phyloP scores from a whole-genome alignment of 2,888 invertebrate species.

The Crossocerus cetratus region DNA sequence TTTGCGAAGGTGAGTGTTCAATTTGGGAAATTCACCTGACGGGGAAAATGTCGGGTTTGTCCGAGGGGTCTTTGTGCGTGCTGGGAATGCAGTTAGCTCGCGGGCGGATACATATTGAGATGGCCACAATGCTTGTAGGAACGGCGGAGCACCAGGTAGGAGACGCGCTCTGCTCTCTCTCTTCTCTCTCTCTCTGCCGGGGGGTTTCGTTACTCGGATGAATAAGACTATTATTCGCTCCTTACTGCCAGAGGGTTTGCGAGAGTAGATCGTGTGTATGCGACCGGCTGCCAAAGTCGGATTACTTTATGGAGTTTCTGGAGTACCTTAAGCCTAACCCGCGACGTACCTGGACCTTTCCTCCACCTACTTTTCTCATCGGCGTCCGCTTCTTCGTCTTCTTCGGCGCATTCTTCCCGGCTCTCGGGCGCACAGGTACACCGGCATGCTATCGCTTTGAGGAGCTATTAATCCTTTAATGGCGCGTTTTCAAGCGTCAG shows the following conservation, averaged over 20 bases:
- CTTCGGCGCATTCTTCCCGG: constrained; percentile 42
- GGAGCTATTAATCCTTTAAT: constrained; percentile 4
- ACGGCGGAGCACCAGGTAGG: constrained; percentile 54
- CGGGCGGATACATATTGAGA: constrained; percentile 64
- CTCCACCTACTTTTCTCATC: constrained; percentile 40
- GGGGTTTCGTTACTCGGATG: constrained; percentile 62
- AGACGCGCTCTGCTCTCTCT: too few relatives aligned
- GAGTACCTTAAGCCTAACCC: constrained; percentile 58
- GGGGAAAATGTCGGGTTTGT: background rate
- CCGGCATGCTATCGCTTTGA: background rate
- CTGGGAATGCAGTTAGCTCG: constrained; percentile 57
- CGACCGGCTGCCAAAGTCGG: constrained; percentile 61
- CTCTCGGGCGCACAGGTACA: background rate
- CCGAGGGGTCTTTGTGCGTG: background rate
- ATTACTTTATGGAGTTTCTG: constrained; percentile 65
- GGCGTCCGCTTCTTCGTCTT: constrained; percentile 33
- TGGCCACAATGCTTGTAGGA: constrained; percentile 64
- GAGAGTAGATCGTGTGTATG: constrained; percentile 39
- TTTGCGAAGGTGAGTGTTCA: too few relatives aligned
- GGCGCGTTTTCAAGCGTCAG: constrained; percentile 9
- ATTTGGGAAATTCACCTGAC: background rate
- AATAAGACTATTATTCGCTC: constrained; percentile 68
- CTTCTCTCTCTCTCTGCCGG: too few relatives aligned
- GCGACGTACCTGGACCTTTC: constrained; percentile 57
- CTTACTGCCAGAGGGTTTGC: constrained; percentile 56